Evolutionary conservation across 2,113 vertebrate species (phyloP).

Genomic region (Crypturellus undulatus): DNA sequence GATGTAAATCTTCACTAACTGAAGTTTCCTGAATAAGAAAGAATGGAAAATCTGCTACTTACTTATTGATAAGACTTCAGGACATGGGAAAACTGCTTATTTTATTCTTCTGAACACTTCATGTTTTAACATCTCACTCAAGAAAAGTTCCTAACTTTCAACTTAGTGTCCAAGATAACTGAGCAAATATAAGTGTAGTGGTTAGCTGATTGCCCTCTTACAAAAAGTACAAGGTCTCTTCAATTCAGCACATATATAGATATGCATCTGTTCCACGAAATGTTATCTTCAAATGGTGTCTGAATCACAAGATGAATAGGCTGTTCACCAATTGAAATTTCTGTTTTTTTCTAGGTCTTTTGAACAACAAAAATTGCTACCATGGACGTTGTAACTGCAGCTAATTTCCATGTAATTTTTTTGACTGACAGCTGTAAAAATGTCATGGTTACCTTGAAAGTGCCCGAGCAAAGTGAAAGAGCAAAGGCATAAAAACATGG

Average conservation of each 20-base stretch:
- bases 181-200: neutral
- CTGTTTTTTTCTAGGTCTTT: slow-evolving; percentile 32
- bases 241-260: neutral
- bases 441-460: slow-evolving; percentile 47
- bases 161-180: neutral
- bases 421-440: slow-evolving; percentile 26
- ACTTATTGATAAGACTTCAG: neutral
- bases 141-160: neutral
- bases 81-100: neutral
- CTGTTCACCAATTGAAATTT: slow-evolving; percentile 34
- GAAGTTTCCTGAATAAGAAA: neutral
- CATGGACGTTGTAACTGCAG: neutral
- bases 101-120: neutral
- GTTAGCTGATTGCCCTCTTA: neutral
- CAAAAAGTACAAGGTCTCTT: neutral
- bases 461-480: neutral
- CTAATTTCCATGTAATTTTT: neutral
- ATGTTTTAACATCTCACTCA: neutral
- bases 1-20: neutral
- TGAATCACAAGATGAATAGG: slow-evolving; percentile 34
- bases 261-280: slow-evolving; percentile 49
- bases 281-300: neutral
- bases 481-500: neutral
- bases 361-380: neutral
- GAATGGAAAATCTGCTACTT: neutral